phyloP scores from a whole-genome alignment of 2,888 invertebrate genomes.

The Atrina japonica region DNA sequence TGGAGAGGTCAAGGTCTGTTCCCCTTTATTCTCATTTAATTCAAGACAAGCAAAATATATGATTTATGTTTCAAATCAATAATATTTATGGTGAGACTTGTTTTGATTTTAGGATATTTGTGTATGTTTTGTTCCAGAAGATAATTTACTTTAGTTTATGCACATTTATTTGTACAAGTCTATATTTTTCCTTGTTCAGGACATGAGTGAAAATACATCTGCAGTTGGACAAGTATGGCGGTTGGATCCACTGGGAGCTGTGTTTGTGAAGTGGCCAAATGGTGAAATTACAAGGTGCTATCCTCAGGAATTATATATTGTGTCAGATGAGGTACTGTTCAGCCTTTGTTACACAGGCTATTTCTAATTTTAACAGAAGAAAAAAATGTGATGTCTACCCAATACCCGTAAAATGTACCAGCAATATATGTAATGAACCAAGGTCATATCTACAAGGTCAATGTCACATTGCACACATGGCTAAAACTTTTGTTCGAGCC shows the following conservation, averaged over 20 bases:
- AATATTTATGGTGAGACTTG: no score
- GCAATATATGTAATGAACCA: no score
- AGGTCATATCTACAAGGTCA: neutral
- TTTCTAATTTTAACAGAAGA: no score
- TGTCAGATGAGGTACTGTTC: conserved; percentile 79
- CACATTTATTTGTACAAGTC: no score
- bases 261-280: conserved; percentile 96
- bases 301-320: conserved; percentile 92
- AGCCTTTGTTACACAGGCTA: neutral
- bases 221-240: conserved; percentile 93
- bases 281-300: conserved; percentile 92
- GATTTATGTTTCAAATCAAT: neutral
- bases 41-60: neutral
- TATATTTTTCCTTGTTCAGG: conserved; percentile 35
- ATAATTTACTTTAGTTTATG: no score
- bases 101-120: no score
- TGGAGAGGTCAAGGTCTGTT: conserved; percentile 67
- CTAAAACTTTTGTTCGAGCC: no score
- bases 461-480: neutral
- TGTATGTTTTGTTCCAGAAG: no score
- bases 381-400: no score
- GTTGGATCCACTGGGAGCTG: conserved; percentile 89
- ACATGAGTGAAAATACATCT: conserved; percentile 78
- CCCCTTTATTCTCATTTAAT: neutral
- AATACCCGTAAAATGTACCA: no score